Percentiles rank a stretch among this genome's conserved stretches.
phyloP scores from a whole-genome alignment of 2,888 invertebrate genomes.

The Tetropium fuscum region DNA sequence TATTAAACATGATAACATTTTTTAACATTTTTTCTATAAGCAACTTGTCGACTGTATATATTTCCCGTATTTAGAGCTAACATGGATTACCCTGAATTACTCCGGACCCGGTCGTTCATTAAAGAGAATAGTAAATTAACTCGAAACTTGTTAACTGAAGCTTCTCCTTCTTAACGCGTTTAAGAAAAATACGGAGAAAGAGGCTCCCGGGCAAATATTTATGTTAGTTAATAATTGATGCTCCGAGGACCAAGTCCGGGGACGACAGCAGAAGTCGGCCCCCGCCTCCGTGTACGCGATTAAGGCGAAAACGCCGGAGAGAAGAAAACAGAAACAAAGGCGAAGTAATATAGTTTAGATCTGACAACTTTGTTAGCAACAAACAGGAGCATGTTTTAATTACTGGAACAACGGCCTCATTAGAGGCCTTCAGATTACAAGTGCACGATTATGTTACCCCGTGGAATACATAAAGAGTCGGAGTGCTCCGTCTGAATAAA shows the following conservation, averaged over 20 bases:
- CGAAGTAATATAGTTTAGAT: conserved; percentile 55
- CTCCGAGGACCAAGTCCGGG: conserved; percentile 1
- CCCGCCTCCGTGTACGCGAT: neutral
- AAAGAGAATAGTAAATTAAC: conserved; percentile 36
- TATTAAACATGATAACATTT: too few species aligned
- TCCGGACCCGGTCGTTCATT: conserved; percentile 23
- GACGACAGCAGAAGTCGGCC: conserved; percentile 2
- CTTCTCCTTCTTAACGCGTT: conserved; percentile 6
- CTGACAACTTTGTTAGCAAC: conserved; percentile 57
- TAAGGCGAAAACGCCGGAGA: conserved; percentile 6
- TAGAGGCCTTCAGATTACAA: conserved; percentile 57
- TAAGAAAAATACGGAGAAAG: conserved; percentile 15
- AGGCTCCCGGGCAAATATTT: conserved; percentile 30
- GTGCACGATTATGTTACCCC: conserved; percentile 56
- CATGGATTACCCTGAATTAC: too few species aligned
- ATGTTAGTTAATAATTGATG: conserved; percentile 32
- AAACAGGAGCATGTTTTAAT: conserved; percentile 56
- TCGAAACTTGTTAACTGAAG: conserved; percentile 19
- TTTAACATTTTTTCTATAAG: too few species aligned
- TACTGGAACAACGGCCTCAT: conserved; percentile 59
- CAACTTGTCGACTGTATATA: too few species aligned
- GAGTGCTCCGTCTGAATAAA: conserved; percentile 38
- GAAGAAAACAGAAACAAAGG: conserved; percentile 48
- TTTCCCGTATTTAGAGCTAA: too few species aligned
- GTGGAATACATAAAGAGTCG: conserved; percentile 44